phyloP scores from a whole-genome alignment of 2,888 invertebrate genomes.

The Phaedon cochleariae region DNA sequence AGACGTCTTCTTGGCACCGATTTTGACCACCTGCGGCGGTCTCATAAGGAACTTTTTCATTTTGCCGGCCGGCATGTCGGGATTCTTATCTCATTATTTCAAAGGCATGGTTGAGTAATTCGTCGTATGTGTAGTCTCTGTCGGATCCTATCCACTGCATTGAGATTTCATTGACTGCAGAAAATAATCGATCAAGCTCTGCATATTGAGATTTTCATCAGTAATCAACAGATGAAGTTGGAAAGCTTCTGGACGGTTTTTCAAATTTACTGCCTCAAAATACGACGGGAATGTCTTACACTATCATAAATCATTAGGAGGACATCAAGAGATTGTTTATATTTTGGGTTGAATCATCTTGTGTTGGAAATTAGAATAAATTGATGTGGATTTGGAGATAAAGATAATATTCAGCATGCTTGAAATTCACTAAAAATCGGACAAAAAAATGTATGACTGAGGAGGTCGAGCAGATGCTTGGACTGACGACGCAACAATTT shows the following conservation, averaged over 20 bases:
- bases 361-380: too few relatives aligned
- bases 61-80: conserved; percentile 98
- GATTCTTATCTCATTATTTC: conserved; percentile 99
- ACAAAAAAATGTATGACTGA: too few relatives aligned
- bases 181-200: conserved; percentile 7
- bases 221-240: too few relatives aligned
- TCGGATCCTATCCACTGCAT: conserved; percentile 85
- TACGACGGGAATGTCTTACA: too few relatives aligned
- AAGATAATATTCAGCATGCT: too few relatives aligned
- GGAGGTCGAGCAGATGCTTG: conserved; percentile 97
- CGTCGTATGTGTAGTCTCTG: conserved; percentile 97
- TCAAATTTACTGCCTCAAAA: too few relatives aligned
- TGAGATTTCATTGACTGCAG: conserved; percentile 72
- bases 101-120: conserved; percentile 93
- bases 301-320: too few relatives aligned
- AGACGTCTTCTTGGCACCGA: conserved; percentile 99
- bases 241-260: too few relatives aligned
- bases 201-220: not conserved
- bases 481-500: conserved; percentile 90
- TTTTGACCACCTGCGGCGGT: conserved; percentile 96
- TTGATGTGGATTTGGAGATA: too few relatives aligned
- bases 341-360: too few relatives aligned
- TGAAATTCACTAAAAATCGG: too few relatives aligned
- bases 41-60: conserved; percentile 99
- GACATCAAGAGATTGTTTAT: too few relatives aligned